Evolutionary conservation across 2,113 vertebrate species (phyloP).

Genomic region (Egretta garzetta): DNA sequence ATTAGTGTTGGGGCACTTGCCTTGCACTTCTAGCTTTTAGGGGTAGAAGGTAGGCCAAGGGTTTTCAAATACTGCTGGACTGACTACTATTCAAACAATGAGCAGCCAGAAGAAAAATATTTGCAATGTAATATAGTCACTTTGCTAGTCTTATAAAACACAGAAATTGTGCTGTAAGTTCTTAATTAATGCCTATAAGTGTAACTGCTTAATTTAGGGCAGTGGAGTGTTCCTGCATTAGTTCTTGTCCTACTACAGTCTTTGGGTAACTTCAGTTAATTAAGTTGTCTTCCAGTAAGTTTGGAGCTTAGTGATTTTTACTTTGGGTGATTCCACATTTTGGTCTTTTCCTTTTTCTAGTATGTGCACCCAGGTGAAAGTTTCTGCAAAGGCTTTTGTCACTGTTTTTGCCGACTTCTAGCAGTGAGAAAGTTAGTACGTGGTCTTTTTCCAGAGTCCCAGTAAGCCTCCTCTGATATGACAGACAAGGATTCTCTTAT

Average conservation of each 20-base stretch:
- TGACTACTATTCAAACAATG: background rate
- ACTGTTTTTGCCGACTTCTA: background rate
- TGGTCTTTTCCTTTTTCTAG: background rate
- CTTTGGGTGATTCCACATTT: background rate
- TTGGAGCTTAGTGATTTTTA: background rate
- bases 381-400: background rate
- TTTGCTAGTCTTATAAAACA: background rate
- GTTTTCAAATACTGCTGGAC: background rate
- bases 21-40: background rate
- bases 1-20: background rate
- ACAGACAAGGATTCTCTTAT: background rate
- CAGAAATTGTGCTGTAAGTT: background rate
- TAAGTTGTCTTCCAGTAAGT: background rate
- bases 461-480: background rate
- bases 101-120: background rate
- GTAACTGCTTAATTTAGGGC: background rate
- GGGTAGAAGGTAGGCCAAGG: background rate
- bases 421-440: background rate
- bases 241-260: background rate
- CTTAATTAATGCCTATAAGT: background rate
- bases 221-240: background rate
- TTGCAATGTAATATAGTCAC: background rate
- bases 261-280: background rate
- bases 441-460: background rate
- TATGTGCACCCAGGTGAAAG: background rate